These are phyloP conservation scores for Cosmopolites sordidus DNA, from an alignment of 2,888 invertebrate species.

Conservation along the genomic window DNA sequence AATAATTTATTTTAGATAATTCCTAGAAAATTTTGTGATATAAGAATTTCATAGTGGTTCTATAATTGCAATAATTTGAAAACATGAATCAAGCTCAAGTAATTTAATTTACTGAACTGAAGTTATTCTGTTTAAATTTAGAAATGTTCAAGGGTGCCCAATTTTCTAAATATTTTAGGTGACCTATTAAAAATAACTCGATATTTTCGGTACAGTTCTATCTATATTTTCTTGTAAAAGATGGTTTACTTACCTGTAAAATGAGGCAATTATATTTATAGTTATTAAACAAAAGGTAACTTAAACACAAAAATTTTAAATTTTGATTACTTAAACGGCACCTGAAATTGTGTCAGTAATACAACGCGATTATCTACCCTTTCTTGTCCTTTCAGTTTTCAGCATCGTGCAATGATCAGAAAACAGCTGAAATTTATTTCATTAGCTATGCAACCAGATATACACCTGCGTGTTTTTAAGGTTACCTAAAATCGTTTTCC, in stretches of 20 bases:
- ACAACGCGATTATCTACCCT: constrained; percentile 19
- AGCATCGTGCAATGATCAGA: constrained; percentile 17
- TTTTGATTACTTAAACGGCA: background rate
- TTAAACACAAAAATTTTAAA: too few relatives aligned
- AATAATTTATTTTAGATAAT: too few relatives aligned
- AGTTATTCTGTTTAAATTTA: background rate
- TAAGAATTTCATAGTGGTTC: too few relatives aligned
- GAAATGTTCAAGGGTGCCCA: constrained; percentile 5
- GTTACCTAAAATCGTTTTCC: too few relatives aligned
- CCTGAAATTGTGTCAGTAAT: constrained; percentile 23
- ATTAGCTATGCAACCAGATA: constrained; percentile 6
- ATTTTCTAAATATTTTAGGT: constrained; percentile 8
- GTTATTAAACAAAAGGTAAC: background rate
- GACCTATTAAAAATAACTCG: constrained; percentile 20
- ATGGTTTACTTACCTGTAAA: background rate
- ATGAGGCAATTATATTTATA: background rate
- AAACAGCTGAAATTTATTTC: constrained; percentile 20
- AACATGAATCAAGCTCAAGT: too few relatives aligned
- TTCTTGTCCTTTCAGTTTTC: constrained; percentile 23
- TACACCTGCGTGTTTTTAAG: constrained; percentile 1
- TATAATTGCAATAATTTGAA: too few relatives aligned
- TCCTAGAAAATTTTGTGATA: too few relatives aligned
- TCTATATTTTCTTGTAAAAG: background rate
- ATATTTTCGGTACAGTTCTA: too few relatives aligned
- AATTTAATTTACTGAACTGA: too few relatives aligned